Evolutionary conservation across 2,888 invertebrate species (phyloP).

Genomic region (Trachelus iudaicus): DNA sequence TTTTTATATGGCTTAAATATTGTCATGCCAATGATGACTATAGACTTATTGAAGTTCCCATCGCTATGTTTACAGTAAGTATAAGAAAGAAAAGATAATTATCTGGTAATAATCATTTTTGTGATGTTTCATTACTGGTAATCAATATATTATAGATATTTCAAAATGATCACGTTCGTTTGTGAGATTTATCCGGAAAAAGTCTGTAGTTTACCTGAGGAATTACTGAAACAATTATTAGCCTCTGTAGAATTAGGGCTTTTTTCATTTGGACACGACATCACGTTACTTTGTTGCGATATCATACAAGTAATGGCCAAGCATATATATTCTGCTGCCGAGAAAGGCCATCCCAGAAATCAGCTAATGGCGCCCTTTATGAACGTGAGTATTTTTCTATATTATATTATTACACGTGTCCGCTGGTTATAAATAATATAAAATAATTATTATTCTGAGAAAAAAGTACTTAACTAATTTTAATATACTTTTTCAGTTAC

Average conservation of each 20-base stretch:
- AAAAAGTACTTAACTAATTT: background rate
- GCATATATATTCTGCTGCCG: conserved; percentile 63
- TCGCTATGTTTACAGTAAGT: conserved; percentile 73
- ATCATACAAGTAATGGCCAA: conserved; percentile 70
- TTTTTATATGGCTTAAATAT: conserved; percentile 77
- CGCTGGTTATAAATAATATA: background rate
- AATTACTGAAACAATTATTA: conserved; percentile 69
- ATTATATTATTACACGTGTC: background rate
- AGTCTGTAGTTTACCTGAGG: conserved; percentile 67
- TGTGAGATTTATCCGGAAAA: conserved; percentile 76
- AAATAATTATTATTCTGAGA: background rate
- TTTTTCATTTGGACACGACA: conserved; percentile 71
- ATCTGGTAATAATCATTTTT: background rate
- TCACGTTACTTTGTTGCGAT: conserved; percentile 71
- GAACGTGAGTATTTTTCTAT: conserved; percentile 55
- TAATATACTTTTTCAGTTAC: conserved; percentile 66
- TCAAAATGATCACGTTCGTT: conserved; percentile 73
- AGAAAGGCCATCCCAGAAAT: conserved; percentile 56
- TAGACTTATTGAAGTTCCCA: conserved; percentile 78
- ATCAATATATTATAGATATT: conserved; percentile 57
- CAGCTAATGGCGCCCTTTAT: conserved; percentile 66
- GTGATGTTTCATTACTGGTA: conserved; percentile 10
- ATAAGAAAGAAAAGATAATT: background rate
- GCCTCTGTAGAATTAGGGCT: conserved; percentile 72
- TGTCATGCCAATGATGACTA: conserved; percentile 79